Conservation (phyloP, 1,140 invertebrate species). For the Sitophilus oryzae region DNA sequence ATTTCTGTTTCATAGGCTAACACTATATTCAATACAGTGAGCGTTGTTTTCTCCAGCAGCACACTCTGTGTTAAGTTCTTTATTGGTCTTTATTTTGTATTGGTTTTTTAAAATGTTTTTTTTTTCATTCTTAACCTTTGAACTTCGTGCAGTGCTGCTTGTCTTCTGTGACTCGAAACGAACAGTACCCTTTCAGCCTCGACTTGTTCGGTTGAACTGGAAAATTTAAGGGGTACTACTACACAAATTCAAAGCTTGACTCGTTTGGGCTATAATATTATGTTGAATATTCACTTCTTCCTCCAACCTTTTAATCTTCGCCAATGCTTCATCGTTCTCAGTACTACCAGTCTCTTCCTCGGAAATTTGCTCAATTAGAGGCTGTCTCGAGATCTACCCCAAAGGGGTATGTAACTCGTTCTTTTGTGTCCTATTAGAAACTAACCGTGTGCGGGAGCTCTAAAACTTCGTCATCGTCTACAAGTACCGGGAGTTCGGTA, state of each 20-base stretch:
- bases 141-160: slow-evolving; percentile 79
- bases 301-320: slow-evolving; percentile 63
- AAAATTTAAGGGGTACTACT: slow-evolving; percentile 79
- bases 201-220: slow-evolving; percentile 85
- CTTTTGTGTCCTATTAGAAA: slow-evolving; percentile 75
- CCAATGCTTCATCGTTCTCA: slow-evolving; percentile 45
- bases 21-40: slow-evolving; percentile 74
- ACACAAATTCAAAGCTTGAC: slow-evolving; percentile 87
- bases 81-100: slow-evolving; percentile 48
- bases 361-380: slow-evolving; percentile 31
- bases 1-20: slow-evolving; percentile 76
- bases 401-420: slow-evolving; percentile 46
- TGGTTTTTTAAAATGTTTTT: too few species aligned
- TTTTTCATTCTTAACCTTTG: slow-evolving; percentile 77
- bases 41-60: slow-evolving; percentile 59
- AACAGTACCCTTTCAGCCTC: slow-evolving; percentile 87
- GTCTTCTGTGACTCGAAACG: slow-evolving; percentile 83
- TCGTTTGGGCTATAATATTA: slow-evolving; percentile 84
- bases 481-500: slow-evolving; percentile 33
- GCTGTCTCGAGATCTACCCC: slow-evolving; percentile 40
- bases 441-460: slow-evolving; percentile 76
- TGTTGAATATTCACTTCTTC: slow-evolving; percentile 71
- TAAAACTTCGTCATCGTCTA: slow-evolving; percentile 47
- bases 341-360: slow-evolving; percentile 18
- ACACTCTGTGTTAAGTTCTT: slow-evolving; percentile 52